Conservation (phyloP, 2,113 vertebrate genomes). For the Stomatorhinus ivindoensis region DNA sequence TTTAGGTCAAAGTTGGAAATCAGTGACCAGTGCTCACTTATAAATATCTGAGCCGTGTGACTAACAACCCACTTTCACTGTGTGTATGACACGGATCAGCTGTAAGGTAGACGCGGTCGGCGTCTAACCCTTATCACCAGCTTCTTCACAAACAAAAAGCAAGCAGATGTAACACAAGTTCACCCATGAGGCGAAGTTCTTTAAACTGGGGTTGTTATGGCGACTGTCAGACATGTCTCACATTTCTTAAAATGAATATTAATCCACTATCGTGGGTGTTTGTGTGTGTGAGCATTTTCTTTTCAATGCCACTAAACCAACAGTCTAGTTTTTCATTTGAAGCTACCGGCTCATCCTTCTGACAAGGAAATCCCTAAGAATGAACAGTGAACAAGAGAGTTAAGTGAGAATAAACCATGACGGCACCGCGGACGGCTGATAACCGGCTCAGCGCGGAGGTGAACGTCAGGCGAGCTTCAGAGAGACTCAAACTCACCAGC, state of each 20-base stretch:
- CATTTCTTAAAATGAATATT: not conserved
- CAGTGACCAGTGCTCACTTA: not conserved
- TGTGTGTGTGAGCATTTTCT: not conserved
- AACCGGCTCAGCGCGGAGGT: not conserved
- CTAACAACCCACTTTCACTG: not conserved
- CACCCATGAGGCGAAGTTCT: not conserved
- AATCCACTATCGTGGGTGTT: not conserved
- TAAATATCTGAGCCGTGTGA: not conserved
- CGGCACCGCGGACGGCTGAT: not conserved
- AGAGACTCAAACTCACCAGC: constrained; percentile 63
- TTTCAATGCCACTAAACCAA: not conserved
- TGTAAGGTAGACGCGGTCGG: not conserved
- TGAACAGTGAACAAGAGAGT: not conserved
- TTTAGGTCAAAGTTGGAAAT: not conserved
- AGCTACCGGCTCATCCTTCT: not conserved
- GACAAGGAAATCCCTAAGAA: not conserved
- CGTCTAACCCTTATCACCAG: not conserved
- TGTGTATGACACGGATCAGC: not conserved
- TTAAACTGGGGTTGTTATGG: not conserved
- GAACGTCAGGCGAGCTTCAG: not conserved
- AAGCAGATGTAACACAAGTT: not conserved
- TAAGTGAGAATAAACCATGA: not conserved
- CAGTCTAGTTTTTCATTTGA: not conserved
- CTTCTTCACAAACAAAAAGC: not conserved
- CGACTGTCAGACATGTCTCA: not conserved